These are phyloP conservation scores for Montipora efflorescens DNA, from an alignment of 64 coral and sea anemone species.

Conservation along the genomic window DNA sequence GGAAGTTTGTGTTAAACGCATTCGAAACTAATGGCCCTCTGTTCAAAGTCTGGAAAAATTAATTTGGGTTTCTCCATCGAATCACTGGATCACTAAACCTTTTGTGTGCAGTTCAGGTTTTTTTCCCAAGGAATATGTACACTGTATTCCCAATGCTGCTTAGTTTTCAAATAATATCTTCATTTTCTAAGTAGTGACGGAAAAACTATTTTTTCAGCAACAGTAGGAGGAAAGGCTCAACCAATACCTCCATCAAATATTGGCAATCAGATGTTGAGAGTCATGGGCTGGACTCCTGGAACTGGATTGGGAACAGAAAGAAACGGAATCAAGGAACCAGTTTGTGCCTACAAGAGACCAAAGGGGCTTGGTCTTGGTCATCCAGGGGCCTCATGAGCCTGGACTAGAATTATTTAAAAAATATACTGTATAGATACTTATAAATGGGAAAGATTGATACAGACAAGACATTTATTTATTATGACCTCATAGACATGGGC, in stretches of 20 bases:
- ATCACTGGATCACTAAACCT: no score
- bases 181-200: background rate
- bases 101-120: no score
- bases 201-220: constrained; percentile 17
- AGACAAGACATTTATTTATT: no score
- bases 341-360: constrained; percentile 87
- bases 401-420: background rate
- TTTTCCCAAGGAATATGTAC: no score
- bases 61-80: no score
- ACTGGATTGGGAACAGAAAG: constrained; percentile 88
- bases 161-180: no score
- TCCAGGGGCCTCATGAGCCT: constrained; percentile 52
- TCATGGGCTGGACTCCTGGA: constrained; percentile 97
- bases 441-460: background rate
- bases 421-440: background rate
- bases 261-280: constrained; percentile 94
- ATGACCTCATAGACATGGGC: no score
- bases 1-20: no score
- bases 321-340: constrained; percentile 84
- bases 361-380: constrained; percentile 91
- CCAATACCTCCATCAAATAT: constrained; percentile 88
- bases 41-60: no score
- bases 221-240: constrained; percentile 64
- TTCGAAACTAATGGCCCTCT: no score
- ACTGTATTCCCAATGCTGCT: no score